Base-by-base conservation (phyloP, 2,113 vertebrate genomes). In the Oncorhynchus kisutch region DNA sequence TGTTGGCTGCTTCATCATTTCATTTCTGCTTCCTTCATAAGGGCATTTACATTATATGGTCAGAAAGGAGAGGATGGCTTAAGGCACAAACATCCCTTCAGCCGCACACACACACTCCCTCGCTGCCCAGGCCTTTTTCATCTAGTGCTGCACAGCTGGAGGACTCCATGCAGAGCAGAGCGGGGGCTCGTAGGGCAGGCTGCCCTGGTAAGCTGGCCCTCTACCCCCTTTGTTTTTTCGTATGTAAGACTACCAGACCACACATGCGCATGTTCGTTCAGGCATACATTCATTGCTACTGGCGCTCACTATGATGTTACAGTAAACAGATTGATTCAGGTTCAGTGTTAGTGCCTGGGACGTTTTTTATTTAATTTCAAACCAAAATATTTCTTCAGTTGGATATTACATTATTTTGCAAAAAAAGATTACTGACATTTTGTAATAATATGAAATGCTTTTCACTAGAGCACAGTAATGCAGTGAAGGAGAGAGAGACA, bases 81-180 rank as follows among this genome's bases (percentile, higher is more conserved):
- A 39, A 59, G 73, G 76, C 72, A 65, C 75, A 78, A 75, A 82
- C 68, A 79, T 65, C 66, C 51, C 72, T 51, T 71, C 74, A 71
- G 70, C 77, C 45, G 9, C 71, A 75, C 60, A 39, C 57, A 62
- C 54, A 68, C 65, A 34, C 29, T 24, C 22, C 29, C 34, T 20
- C 29, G 25, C 48, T 31, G 65, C 25, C 51, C 29, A 64, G 73
- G 57, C 70, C 70, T 73, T 65, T 81, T 76, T 81, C 70, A 81
- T 73, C 65, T 65, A 60, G 62, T n/a, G 74, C 27, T 60, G 67
- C 78, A 74, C 82, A 83, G 75, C 82, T 83, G 82, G 73, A 71
- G 73, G 68, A 54, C 68, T 71, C 24, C 8, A n/a, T 71, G 70
- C 73, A 22, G 49, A 54, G 49, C 51, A 34, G 29, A 67, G 64